Evolutionary conservation across 92 coral and sea anemone genomes (phyloP), one percentile per base, ranked within the genome.

Genomic region (Phenganax subtilis): DNA sequence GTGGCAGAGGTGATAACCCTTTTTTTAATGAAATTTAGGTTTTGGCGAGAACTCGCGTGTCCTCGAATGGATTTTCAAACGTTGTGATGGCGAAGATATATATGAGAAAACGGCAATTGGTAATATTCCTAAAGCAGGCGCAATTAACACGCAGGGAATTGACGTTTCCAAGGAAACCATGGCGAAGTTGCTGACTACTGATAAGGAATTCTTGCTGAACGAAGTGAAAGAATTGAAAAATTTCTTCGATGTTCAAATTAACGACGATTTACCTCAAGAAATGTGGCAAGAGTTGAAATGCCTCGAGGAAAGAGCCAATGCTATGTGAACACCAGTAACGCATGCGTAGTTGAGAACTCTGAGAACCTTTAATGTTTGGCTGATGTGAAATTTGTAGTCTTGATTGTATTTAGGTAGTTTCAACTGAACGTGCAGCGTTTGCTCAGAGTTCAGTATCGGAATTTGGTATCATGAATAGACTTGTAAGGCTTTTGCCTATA

Each of bases 11-110:
- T 69, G 14, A 3, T 10, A 69, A 15, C 47, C 7, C 0, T 69
- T 8, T 12, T 11, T 30, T 69, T 15, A 69, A 12, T 69, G 47
- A 69, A 51, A 30, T 15, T 69, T 12, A 94, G 98, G 98, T 63
- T 94, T 90, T 84, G 96, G 98, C 17, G 98, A 94, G 85, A 94
- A 94, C 82, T 84, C 89, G 82, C 92, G 98, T 31, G 98, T 94
- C 10, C 67, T 94, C 52, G 98, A 94, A 71, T 94, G 98, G 98
- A 71, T 90, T 44, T 92, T 91, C 82, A 87, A 76, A 54, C 96
- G 98, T 60, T 87, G 91, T 58, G 85, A 90, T 69, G 82, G 86
- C 55, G 96, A 92, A 73, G 98, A 94, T 31, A 85, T 94, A 55
- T 88, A 90, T 10, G 90, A 84, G 10, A 86, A 67, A 20, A 87